These are phyloP conservation scores for Pleuronectes platessa DNA, from an alignment of 2,113 vertebrate genomes.

Conservation along the genomic window DNA sequence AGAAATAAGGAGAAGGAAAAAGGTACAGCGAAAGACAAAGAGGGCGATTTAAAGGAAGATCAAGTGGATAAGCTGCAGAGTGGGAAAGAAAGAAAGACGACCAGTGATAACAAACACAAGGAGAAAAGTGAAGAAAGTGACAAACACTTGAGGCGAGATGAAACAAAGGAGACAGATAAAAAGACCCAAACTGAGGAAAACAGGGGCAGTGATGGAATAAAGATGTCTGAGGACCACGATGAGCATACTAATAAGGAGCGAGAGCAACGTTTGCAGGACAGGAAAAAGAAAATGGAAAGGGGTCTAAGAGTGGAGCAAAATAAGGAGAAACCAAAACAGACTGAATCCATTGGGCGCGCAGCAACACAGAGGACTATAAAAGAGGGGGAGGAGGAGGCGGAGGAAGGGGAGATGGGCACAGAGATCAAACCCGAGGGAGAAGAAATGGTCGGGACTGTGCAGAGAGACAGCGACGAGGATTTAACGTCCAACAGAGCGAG, in stretches of 20 bases:
- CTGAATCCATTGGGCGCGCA: conserved; percentile 29
- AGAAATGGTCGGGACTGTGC: conserved; percentile 40
- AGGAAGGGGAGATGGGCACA: conserved; percentile 8
- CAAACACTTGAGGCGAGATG: conserved; percentile 35
- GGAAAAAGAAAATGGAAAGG: conserved; percentile 52
- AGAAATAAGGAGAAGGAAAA: conserved; percentile 55
- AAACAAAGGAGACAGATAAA: conserved; percentile 48
- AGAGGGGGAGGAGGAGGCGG: conserved; percentile 21
- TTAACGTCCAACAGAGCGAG: conserved; percentile 44
- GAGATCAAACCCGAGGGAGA: conserved; percentile 53
- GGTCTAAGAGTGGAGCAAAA: conserved; percentile 47
- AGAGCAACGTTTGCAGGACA: conserved; percentile 40
- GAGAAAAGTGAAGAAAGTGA: conserved; percentile 40
- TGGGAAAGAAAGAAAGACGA: conserved; percentile 26
- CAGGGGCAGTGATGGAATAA: conserved; percentile 48
- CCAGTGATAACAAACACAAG: conserved; percentile 32
- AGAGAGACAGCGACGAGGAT: conserved; percentile 58
- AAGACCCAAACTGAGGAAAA: conserved; percentile 32
- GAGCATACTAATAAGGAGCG: conserved; percentile 52
- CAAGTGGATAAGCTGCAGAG: conserved; percentile 12
- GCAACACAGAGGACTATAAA: conserved; percentile 52
- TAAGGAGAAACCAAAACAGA: conserved; percentile 62
- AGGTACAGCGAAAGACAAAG: conserved; percentile 6
- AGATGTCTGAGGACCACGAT: conserved; percentile 44
- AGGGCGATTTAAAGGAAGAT: conserved; percentile 6